Base-by-base conservation (phyloP, 2,797 vertebrate genomes). In the Crypturellus tataupa region DNA sequence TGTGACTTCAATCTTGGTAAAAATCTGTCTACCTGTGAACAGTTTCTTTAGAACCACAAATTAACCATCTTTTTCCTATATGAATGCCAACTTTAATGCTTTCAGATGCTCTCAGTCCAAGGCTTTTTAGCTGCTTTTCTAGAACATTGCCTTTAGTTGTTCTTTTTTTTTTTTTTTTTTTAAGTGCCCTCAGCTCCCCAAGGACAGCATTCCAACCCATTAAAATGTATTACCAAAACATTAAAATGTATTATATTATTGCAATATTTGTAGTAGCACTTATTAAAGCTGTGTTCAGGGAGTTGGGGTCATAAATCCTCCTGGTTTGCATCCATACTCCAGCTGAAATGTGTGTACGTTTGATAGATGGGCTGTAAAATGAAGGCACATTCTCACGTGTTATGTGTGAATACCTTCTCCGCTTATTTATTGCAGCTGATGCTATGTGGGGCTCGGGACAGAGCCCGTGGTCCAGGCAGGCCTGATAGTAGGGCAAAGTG, bases 321-420 rank as follows among this genome's bases (percentile, higher is more conserved):
- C 75, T 49, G 23, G 78, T 90, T 81, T 95, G 62, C 62, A 72
- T 85, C 65, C 55, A 69, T 76, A 92, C 67, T 19, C 3, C 0
- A 64, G 78, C 62, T 92, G 37, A 44, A 75, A 33, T 62, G 94
- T 35, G 72, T 62, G 94, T 68, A 58, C 3, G 2, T 94, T 95
- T 95, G 95, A 97, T 94, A 96, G 86, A 96, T 92, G 86, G 92
- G 84, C 84, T 94, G 84, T 78, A 94, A 95, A 96, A 94, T 55
- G 86, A 87, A 69, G 89, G 86, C 90, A 91, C 71, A 71, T 95
- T 97, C 84, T 95, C 93, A 93, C 49, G 1, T 95, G 84, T 73
- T 90, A 95, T 82, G 75, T 89, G 86, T 85, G 75, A 96, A 94
- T 93, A 83, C 79, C 80, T 96, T 90, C 58, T 91, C 35, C 46